phyloP scores from a whole-genome alignment of 2,888 invertebrate species.

The Drosophila barbarae region DNA sequence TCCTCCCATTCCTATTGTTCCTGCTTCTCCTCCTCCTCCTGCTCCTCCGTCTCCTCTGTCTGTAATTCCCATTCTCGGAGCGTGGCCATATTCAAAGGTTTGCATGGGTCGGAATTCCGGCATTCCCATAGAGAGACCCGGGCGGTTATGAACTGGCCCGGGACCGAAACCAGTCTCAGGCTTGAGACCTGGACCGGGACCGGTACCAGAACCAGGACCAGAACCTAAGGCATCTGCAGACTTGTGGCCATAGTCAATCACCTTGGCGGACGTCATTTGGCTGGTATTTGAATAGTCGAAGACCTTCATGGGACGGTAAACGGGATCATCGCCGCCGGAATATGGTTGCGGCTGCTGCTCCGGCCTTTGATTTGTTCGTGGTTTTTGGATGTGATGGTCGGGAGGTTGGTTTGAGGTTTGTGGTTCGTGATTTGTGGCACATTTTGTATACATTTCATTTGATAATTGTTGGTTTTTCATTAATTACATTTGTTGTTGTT shows the following conservation, averaged over 20 bases:
- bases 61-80: slow-evolving; percentile 54
- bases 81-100: slow-evolving; percentile 87
- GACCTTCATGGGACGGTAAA: slow-evolving; percentile 83
- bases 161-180: background rate
- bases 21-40: slow-evolving; percentile 2
- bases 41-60: slow-evolving; percentile 2
- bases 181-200: slow-evolving; percentile 4
- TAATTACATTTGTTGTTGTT: slow-evolving; percentile 14
- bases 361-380: slow-evolving; percentile 21
- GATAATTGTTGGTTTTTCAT: slow-evolving; percentile 10
- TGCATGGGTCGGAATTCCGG: slow-evolving; percentile 83
- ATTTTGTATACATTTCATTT: slow-evolving; percentile 22
- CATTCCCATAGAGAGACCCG: slow-evolving; percentile 6
- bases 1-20: background rate
- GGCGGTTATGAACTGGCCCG: background rate
- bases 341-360: background rate
- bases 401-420: slow-evolving; percentile 7
- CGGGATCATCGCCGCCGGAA: slow-evolving; percentile 75
- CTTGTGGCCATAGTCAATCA: slow-evolving; percentile 87
- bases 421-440: slow-evolving; percentile 13
- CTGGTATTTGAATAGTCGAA: slow-evolving; percentile 86
- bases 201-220: slow-evolving; percentile 9
- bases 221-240: slow-evolving; percentile 46
- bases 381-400: slow-evolving; percentile 14
- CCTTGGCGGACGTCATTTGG: slow-evolving; percentile 81